A percentile compares a stretch with the other conserved stretches of the same genome.
Conservation (phyloP, 2,113 vertebrate species). For the Galemys pyrenaicus region DNA sequence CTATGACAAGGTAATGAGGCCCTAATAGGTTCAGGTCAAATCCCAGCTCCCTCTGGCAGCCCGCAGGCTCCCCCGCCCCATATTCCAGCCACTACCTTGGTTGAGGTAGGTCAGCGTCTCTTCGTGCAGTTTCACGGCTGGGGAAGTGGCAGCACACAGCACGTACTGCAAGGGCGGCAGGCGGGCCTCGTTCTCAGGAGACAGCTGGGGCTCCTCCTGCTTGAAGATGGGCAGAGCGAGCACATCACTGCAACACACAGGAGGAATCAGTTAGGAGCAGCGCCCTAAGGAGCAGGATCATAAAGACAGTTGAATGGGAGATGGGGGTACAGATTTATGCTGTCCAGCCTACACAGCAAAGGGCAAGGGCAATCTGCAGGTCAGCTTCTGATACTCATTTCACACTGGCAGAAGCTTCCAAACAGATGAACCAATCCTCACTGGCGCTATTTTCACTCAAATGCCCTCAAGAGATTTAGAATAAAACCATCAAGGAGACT, state of each 20-base stretch:
- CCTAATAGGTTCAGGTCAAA: background rate
- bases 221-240: conserved; percentile 93
- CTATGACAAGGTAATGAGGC: background rate
- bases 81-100: conserved; percentile 88
- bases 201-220: conserved; percentile 90
- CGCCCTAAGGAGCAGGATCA: fast-evolving
- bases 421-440: background rate
- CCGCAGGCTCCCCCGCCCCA: background rate
- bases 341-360: background rate
- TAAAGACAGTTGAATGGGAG: fast-evolving
- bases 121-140: conserved; percentile 93
- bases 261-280: background rate
- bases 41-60: background rate
- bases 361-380: too few species aligned
- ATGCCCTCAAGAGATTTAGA: background rate
- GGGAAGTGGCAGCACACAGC: conserved; percentile 94
- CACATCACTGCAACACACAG: conserved; percentile 90
- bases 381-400: fast-evolving
- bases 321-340: fast-evolving
- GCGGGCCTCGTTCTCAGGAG: conserved; percentile 86
- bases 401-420: background rate
- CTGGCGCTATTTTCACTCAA: background rate
- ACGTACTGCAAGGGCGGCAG: conserved; percentile 91
- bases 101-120: conserved; percentile 97
- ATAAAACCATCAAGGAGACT: background rate